Base-by-base conservation (phyloP, 2,888 invertebrate species). In the Erebia epiphron region DNA sequence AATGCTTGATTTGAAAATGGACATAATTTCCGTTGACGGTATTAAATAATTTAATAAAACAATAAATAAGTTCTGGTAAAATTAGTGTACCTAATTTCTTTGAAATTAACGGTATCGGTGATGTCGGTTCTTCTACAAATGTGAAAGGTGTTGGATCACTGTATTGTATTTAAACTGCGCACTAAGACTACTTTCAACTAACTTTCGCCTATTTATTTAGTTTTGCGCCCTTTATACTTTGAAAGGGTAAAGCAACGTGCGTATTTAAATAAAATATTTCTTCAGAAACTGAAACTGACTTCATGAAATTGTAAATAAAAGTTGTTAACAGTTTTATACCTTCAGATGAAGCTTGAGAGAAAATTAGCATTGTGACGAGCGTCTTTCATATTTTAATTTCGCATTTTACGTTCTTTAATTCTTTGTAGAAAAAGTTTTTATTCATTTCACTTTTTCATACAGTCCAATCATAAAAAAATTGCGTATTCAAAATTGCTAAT, bases 191-290 rank as follows among this genome's bases (percentile, higher is more conserved):
- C 13, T 56, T 56, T 56, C 56, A 56, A 56, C 58, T 60, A 43
- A 10, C 58, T 60, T 60, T 60, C 5, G 41, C 58, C n/a, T 60
- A 41, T 60, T 60, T 60, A 60, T 60, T 60, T 60, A n/a, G 60
- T 60, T 41, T 60, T 16, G 43, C 16, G 16, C 60, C 60, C 43
- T 60, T 60, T 60, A 10, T 26, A 57, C 35, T 26, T 35, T 35
- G 60, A 35, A 26, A 57, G 43, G 60, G 16, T 41, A 16, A 16
- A 43, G 43, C 60, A 16, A 60, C 11, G 43, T n/a, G 16, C n/a
- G n/a, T 43, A 60, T n/a, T n/a, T 60, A 60, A 41, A 41, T 60
- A 60, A 60, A 60, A 43, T 16, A 60, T 60, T 43, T 43, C 43
- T 60, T 60, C 43, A 11, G 16, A 60, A 43, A 41, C 60, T 60